phyloP scores from a whole-genome alignment of 2,113 vertebrate genomes.

The Alaudala cheleensis region DNA sequence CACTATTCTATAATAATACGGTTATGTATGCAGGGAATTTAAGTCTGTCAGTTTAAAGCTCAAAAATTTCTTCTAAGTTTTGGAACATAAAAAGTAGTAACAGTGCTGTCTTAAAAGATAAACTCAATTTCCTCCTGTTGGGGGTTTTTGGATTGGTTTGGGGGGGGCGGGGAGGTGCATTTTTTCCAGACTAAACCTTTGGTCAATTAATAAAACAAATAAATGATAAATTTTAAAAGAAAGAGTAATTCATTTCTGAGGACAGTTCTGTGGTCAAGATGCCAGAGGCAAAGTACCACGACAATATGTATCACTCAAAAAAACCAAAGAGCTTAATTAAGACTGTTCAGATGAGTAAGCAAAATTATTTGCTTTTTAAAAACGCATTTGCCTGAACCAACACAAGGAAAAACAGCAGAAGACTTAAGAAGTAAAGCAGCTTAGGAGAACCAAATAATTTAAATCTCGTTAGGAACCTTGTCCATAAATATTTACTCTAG shows the following conservation, averaged over 20 bases:
- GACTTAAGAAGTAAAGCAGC: background rate
- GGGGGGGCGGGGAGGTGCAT: rapidly evolving
- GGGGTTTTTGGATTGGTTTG: background rate
- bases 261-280: background rate
- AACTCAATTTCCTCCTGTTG: background rate
- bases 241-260: background rate
- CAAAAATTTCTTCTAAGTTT: background rate
- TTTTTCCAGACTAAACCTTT: background rate
- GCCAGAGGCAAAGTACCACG: background rate
- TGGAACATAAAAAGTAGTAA: background rate
- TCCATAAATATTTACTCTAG: background rate
- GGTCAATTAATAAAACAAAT: background rate
- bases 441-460: background rate
- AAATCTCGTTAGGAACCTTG: background rate
- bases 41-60: background rate
- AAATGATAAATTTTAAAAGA: background rate
- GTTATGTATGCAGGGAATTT: background rate
- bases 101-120: background rate
- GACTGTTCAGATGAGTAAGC: background rate
- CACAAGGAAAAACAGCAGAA: background rate
- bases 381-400: background rate
- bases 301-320: background rate
- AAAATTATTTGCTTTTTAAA: background rate
- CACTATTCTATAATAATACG: background rate
- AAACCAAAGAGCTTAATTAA: background rate